Evolutionary conservation across 2,797 vertebrate genomes (phyloP).

Genomic region (Picus viridis): DNA sequence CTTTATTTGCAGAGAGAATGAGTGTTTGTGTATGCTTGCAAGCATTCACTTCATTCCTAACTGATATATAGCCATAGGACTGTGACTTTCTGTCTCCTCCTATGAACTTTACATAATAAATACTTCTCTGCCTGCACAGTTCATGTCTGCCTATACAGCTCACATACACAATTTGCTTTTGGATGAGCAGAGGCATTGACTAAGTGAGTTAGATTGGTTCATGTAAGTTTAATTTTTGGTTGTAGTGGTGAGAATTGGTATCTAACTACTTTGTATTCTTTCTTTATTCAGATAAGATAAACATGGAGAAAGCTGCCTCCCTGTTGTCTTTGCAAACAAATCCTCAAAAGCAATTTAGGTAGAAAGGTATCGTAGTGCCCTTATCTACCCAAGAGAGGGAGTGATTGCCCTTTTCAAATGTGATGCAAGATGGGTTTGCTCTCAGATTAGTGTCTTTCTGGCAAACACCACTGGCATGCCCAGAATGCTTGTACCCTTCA

Average conservation of each 20-base stretch:
- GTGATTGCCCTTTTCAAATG: background rate
- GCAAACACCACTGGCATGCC: background rate
- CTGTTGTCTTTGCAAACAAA: constrained; percentile 11
- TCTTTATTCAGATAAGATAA: background rate
- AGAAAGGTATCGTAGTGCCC: background rate
- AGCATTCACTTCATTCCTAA: background rate
- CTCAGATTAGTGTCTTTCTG: background rate
- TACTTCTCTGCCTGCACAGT: background rate
- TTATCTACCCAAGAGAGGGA: background rate
- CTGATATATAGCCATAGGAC: background rate
- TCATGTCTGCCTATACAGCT: background rate
- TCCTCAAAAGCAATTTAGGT: background rate
- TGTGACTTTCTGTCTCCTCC: background rate
- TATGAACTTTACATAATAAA: background rate
- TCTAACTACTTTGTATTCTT: background rate
- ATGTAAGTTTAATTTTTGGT: background rate
- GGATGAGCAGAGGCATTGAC: background rate
- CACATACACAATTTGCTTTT: background rate
- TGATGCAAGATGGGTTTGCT: background rate
- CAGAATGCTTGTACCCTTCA: background rate
- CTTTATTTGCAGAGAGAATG: background rate
- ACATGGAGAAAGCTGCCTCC: background rate
- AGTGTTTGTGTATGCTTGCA: background rate
- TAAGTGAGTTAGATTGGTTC: background rate
- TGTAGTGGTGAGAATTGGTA: background rate